A percentile compares a stretch with the other conserved stretches of the same genome.
Conservation (phyloP, 2,888 invertebrate genomes). For the Odontocerum albicorne region DNA sequence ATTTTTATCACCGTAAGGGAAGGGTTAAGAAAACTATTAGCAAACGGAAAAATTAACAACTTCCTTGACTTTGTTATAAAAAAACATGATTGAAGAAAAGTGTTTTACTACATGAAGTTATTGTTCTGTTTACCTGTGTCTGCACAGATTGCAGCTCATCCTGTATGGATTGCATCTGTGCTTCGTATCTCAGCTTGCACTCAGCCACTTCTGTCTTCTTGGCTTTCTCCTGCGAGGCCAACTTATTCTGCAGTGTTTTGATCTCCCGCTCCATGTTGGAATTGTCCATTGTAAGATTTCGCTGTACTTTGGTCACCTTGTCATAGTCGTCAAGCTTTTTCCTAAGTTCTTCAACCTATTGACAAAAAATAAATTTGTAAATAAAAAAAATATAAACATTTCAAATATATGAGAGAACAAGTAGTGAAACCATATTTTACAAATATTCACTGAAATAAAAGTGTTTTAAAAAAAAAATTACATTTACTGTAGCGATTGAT, state of each 20-base stretch:
- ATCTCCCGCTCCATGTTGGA: constrained; percentile 76
- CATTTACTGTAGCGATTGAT: too few relatives aligned
- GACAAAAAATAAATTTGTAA: too few relatives aligned
- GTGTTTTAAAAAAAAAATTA: too few relatives aligned
- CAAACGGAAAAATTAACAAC: neutral
- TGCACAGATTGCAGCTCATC: constrained; percentile 84
- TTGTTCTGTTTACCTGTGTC: constrained; percentile 61
- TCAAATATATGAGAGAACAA: too few relatives aligned
- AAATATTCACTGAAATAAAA: too few relatives aligned
- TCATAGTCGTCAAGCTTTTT: constrained; percentile 84
- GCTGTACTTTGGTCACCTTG: constrained; percentile 79
- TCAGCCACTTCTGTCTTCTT: constrained; percentile 79
- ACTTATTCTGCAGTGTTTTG: constrained; percentile 65
- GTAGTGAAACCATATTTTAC: too few relatives aligned
- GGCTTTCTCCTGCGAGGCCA: constrained; percentile 69
- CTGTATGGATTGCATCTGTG: constrained; percentile 76
- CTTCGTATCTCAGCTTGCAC: constrained; percentile 82
- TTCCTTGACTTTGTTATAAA: neutral
- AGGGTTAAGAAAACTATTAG: too few relatives aligned
- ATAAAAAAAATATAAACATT: too few relatives aligned
- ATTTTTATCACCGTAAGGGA: too few relatives aligned
- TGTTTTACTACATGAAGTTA: neutral
- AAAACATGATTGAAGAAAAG: neutral
- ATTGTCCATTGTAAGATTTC: constrained; percentile 75
- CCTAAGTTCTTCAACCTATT: constrained; percentile 74